Conservation (phyloP, 2,113 vertebrate genomes). For the Hemichromis elongatus region DNA sequence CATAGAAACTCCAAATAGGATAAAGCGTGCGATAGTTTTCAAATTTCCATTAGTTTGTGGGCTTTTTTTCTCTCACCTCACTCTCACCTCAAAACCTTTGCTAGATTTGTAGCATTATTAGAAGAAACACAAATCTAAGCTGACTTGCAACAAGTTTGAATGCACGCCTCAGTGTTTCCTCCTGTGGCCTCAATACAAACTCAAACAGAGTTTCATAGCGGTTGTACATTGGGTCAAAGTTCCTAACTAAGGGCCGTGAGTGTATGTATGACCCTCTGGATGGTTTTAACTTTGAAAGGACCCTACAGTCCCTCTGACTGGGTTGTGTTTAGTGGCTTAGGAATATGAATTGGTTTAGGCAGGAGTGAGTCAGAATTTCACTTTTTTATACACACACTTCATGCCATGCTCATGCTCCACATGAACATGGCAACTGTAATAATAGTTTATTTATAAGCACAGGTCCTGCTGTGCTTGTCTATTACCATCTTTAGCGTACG, state of each 20-base stretch:
- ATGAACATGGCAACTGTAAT: neutral
- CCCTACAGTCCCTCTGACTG: neutral
- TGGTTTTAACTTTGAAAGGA: neutral
- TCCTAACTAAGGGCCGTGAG: neutral
- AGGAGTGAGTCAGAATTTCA: neutral
- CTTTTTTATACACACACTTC: neutral
- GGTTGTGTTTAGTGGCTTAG: neutral
- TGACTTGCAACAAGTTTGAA: neutral
- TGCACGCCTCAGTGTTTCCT: neutral
- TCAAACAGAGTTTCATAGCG: neutral
- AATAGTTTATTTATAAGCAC: neutral
- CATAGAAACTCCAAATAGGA: neutral
- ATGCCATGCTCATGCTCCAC: neutral
- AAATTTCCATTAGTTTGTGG: neutral
- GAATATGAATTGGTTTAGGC: neutral
- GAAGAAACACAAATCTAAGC: neutral
- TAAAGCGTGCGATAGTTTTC: neutral
- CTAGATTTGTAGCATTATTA: neutral
- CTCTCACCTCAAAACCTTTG: neutral
- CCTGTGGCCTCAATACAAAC: neutral
- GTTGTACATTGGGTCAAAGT: neutral
- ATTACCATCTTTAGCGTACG: neutral
- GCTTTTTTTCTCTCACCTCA: neutral
- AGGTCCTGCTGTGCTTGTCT: neutral
- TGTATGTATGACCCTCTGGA: neutral